These are phyloP conservation scores for Bradypodion pumilum DNA, from an alignment of 2,797 vertebrate species.

Conservation along the genomic window DNA sequence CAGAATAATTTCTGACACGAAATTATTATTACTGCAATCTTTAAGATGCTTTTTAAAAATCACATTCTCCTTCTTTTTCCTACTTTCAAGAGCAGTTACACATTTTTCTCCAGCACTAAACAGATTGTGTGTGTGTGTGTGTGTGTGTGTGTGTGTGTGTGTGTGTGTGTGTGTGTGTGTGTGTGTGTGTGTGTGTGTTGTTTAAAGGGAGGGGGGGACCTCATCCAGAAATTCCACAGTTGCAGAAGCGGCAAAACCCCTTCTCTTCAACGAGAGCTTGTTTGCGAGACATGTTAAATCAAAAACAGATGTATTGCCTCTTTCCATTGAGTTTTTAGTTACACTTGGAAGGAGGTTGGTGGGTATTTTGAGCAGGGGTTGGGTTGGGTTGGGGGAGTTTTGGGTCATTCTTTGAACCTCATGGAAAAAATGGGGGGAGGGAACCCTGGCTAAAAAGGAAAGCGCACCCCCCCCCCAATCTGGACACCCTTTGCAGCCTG, in stretches of 20 bases:
- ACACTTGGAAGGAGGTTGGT: constrained; percentile 18
- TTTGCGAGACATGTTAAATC: constrained; percentile 38
- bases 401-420: not conserved
- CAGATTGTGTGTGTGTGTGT: no score
- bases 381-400: no score
- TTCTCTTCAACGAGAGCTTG: constrained; percentile 10
- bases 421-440: not conserved
- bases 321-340: constrained; percentile 47
- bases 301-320: constrained; percentile 39
- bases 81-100: not conserved
- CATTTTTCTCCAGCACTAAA: not conserved
- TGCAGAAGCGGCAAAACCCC: not conserved
- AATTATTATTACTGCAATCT: no score
- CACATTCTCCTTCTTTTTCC: not conserved
- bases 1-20: no score
- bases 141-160: no score
- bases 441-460: not conserved
- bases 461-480: not conserved
- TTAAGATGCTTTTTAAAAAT: not conserved
- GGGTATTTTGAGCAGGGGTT: not conserved
- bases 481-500: not conserved
- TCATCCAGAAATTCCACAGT: constrained; percentile 32
- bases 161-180: no score
- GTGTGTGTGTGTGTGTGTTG: no score
- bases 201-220: not conserved